Evolutionary conservation across 1,140 invertebrate species (phyloP).

Genomic region (Bombus impatiens): DNA sequence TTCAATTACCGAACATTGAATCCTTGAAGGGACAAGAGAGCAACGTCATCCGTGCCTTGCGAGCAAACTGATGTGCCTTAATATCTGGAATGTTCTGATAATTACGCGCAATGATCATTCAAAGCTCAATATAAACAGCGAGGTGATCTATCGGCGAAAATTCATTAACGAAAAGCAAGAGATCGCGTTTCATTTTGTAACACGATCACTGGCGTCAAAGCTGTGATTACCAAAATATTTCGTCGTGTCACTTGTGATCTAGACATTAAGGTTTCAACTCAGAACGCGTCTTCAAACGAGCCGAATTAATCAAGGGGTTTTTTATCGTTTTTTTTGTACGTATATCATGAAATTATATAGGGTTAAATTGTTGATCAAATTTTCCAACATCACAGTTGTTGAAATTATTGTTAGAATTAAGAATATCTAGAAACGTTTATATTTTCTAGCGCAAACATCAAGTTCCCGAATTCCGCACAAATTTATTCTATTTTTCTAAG

Average conservation of each 20-base stretch:
- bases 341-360: conserved; percentile 1
- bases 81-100: conserved; percentile 11
- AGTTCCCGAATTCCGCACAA: conserved; percentile 4
- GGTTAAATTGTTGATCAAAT: conserved; percentile 20
- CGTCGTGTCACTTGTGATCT: conserved; percentile 22
- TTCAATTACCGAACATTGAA: conserved; percentile 20
- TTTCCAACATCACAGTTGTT: conserved; percentile 26
- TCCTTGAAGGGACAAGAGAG: neutral
- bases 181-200: conserved; percentile 10
- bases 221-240: conserved; percentile 20
- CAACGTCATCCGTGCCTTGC: conserved; percentile 40
- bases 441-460: conserved; percentile 9
- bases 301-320: neutral
- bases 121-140: conserved; percentile 1
- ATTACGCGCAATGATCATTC: neutral
- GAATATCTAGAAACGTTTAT: conserved; percentile 5
- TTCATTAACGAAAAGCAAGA: neutral
- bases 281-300: neutral
- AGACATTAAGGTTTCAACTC: conserved; percentile 32
- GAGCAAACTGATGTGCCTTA: conserved; percentile 44
- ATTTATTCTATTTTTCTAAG: conserved; percentile 41
- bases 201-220: conserved; percentile 1
- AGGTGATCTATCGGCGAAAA: neutral
- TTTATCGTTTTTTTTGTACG: conserved; percentile 11
- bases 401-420: conserved; percentile 29